Evolutionary conservation across 2,113 vertebrate species (phyloP), one percentile per base, ranked within the genome.

Genomic region (Conger conger): DNA sequence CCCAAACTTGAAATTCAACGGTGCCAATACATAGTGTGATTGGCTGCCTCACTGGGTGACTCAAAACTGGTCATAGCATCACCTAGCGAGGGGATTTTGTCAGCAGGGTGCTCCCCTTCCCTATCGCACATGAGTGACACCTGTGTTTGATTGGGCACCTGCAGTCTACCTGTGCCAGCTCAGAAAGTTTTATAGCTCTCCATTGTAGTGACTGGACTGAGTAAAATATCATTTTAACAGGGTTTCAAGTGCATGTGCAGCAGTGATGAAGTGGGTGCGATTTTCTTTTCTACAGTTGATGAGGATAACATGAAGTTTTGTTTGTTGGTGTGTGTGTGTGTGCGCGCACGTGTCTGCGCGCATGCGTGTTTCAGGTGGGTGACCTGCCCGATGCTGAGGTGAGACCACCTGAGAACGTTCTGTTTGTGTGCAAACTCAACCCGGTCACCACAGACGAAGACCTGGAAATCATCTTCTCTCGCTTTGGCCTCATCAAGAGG

Each of bases 391-490:
- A 99, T 88, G 97, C 98, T 87, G 96, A 99, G 0, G 86, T 99
- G 57, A 98, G 93, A 85, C 98, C 98, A 82, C 97, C 98, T 54
- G 99, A 99, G 93, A 97, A 99, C 4, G 98, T 99, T 6, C 92
- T 99, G 2, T 99, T 99, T 93, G 97, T 99, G 45, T 99, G 98
- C 91, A 99, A 99, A 88, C 93, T 99, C 82, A 99, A 99, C 94
- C 98, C 98, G 1, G 98, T 99, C 84, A 99, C 98, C 88, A 99
- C 97, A 36, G 98, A 98, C 86, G 98, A 99, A 88, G 98, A 99
- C 87, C 93, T 99, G 84, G 98, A 99, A 88, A 98, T 99, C 87
- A 99, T 99, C 94, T 99, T 99, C 89, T 99, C 98, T 86, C 96
- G 98, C 87, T 99, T 99, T 88, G 98, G 97, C 54, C 17, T 90